Evolutionary conservation across 2,797 vertebrate species (phyloP).

Genomic region (Sylvilagus floridanus): DNA sequence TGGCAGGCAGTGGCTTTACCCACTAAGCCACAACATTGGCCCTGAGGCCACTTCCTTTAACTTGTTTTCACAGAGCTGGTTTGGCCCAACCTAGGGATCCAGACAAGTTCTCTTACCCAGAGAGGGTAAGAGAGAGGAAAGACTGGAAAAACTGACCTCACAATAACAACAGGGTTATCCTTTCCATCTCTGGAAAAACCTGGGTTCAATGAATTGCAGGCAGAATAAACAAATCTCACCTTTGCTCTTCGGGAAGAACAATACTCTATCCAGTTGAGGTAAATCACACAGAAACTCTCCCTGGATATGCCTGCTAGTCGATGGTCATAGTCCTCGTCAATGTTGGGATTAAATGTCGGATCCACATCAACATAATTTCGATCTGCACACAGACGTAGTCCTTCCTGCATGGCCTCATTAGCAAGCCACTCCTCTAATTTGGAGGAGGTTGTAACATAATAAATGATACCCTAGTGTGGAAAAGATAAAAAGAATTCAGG

Average conservation of each 20-base stretch:
- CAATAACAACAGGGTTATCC: background rate
- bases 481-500: background rate
- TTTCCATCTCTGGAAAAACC: constrained; percentile 14
- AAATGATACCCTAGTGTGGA: constrained; percentile 95
- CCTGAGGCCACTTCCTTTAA: background rate
- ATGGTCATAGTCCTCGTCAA: constrained; percentile 99
- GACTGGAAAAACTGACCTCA: background rate
- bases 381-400: constrained; percentile 93
- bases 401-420: constrained; percentile 97
- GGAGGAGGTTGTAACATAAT: constrained; percentile 95
- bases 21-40: too few relatives aligned
- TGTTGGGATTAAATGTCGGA: constrained; percentile 99
- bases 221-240: constrained; percentile 84
- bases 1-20: too few relatives aligned
- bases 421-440: constrained; percentile 98
- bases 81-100: background rate
- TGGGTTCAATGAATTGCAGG: background rate
- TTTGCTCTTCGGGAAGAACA: constrained; percentile 95
- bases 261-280: constrained; percentile 98
- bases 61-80: background rate
- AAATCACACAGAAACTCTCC: constrained; percentile 97
- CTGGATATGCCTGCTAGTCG: constrained; percentile 97
- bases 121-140: background rate
- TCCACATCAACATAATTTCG: constrained; percentile 98
- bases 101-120: background rate